Percentiles rank a stretch among this genome's conserved stretches.
phyloP scores from a whole-genome alignment of 23 tunicate species.

The Ciona savignyi region DNA sequence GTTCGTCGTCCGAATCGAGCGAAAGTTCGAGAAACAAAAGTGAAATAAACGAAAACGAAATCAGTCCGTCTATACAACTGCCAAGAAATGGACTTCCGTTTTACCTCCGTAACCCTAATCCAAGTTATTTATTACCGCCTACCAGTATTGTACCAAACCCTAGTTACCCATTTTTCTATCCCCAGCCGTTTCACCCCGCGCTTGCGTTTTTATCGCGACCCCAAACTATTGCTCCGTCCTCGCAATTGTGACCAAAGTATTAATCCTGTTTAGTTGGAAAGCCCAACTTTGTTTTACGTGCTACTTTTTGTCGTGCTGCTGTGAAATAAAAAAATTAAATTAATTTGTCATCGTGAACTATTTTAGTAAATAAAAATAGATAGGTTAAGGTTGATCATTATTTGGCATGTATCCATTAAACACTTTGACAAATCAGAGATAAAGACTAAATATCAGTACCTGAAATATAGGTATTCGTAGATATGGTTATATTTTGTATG shows the following conservation, averaged over 20 bases:
- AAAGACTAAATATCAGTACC: no score
- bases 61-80: not conserved
- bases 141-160: not conserved
- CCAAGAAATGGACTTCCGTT: not conserved
- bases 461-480: no score
- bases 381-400: no score
- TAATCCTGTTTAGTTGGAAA: no score
- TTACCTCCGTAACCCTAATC: not conserved
- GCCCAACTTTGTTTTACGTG: no score
- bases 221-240: not conserved
- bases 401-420: no score
- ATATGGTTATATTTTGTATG: no score
- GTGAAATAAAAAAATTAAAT: no score
- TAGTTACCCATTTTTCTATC: not conserved
- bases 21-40: not conserved
- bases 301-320: no score
- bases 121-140: not conserved
- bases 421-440: no score
- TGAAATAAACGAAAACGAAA: not conserved
- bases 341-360: no score
- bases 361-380: no score
- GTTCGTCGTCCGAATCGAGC: not conserved
- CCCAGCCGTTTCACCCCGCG: not conserved
- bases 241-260: constrained; percentile 1
- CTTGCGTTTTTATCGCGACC: not conserved